A percentile compares a stretch with the other conserved stretches of the same genome.
These are phyloP conservation scores for Bellardia pandia DNA, from an alignment of 2,888 invertebrate species.

Conservation along the genomic window DNA sequence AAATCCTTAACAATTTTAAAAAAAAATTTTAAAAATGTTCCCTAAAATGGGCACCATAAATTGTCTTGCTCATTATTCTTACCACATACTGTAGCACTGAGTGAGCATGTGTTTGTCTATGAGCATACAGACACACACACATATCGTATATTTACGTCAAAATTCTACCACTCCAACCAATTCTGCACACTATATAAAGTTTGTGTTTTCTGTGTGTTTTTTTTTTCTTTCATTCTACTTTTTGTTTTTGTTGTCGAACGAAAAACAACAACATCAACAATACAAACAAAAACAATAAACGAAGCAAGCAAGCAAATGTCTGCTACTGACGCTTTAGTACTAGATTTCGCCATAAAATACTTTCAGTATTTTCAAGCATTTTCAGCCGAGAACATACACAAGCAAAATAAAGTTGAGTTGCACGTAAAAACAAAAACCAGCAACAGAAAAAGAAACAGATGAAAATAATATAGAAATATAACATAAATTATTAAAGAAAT, in stretches of 20 bases:
- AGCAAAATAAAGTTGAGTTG: constrained; percentile 22
- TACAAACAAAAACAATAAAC: constrained; percentile 33
- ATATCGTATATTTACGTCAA: constrained; percentile 49
- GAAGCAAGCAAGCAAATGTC: constrained; percentile 52
- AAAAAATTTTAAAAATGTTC: neutral
- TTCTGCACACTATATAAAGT: constrained; percentile 37
- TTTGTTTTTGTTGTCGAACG: constrained; percentile 25
- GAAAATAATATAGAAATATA: neutral
- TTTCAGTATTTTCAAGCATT: constrained; percentile 74
- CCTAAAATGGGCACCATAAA: neutral
- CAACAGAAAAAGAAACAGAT: neutral
- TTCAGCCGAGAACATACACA: constrained; percentile 67
- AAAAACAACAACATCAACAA: constrained; percentile 32
- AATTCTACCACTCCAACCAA: constrained; percentile 55
- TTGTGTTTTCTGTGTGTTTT: constrained; percentile 37
- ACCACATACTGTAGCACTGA: constrained; percentile 23
- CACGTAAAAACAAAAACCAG: constrained; percentile 7
- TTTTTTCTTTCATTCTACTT: neutral
- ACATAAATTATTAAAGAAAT: neutral
- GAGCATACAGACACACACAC: neutral
- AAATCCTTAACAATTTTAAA: too few species aligned
- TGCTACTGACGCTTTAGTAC: constrained; percentile 73
- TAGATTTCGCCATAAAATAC: constrained; percentile 72
- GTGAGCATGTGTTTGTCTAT: neutral
- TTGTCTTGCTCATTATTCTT: neutral